phyloP scores from a whole-genome alignment of 2,113 vertebrate species.

The Sapajus apella region DNA sequence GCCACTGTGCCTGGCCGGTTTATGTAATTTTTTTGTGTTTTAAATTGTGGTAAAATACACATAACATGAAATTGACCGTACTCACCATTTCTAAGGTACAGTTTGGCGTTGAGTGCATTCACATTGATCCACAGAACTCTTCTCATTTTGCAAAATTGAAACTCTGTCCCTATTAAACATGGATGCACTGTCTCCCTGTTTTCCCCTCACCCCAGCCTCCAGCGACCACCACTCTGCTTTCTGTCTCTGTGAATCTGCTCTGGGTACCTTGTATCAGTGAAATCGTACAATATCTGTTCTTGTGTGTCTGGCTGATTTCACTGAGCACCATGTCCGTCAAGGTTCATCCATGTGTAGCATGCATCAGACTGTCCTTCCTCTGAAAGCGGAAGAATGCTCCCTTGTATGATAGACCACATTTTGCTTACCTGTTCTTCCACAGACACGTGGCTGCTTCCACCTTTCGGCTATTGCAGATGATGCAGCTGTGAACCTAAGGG shows the following conservation, averaged over 20 bases:
- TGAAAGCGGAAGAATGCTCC: not conserved
- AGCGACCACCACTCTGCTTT: not conserved
- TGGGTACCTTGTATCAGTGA: not conserved
- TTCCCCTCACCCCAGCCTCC: no score
- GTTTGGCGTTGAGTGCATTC: not conserved
- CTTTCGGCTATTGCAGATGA: not conserved
- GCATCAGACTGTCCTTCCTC: not conserved
- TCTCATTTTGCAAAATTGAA: not conserved
- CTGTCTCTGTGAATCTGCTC: not conserved
- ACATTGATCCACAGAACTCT: not conserved
- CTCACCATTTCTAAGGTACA: not conserved
- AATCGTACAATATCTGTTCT: not conserved
- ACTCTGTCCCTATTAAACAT: not conserved
- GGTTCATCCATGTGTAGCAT: not conserved
- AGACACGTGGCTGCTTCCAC: not conserved
- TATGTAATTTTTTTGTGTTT: not conserved
- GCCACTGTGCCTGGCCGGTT: no score
- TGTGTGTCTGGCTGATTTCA: not conserved
- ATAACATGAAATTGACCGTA: not conserved
- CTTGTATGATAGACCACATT: no score
- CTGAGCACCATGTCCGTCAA: not conserved
- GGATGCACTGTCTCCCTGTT: not conserved
- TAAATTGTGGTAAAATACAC: not conserved
- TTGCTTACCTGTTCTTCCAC: rapidly evolving
- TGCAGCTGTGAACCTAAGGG: not conserved